Conservation (phyloP, 2,797 vertebrate species). For the Astyanax mexicanus region DNA sequence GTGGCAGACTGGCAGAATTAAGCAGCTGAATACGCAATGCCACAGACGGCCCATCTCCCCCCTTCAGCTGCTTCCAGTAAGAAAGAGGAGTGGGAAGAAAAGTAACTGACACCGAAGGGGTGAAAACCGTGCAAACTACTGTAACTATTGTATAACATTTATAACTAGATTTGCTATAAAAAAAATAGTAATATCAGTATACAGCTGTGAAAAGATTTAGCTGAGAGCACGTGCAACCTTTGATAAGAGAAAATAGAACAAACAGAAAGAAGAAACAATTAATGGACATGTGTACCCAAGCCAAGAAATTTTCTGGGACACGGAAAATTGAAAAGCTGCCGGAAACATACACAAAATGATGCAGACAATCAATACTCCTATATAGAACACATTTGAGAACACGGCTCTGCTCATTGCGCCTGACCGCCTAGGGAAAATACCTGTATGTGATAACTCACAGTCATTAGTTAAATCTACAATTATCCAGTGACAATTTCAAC, state of each 20-base stretch:
- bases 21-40: constrained; percentile 79
- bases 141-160: constrained; percentile 20
- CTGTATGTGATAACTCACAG: neutral
- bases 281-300: constrained; percentile 11
- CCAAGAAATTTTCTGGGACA: constrained; percentile 8
- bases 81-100: constrained; percentile 70
- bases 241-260: too few species aligned
- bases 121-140: constrained; percentile 6
- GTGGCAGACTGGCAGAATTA: constrained; percentile 71
- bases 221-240: neutral
- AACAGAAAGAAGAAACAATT: neutral
- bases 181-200: too few species aligned
- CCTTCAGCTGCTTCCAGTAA: constrained; percentile 76
- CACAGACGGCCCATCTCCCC: constrained; percentile 74
- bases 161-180: too few species aligned
- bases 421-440: neutral
- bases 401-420: neutral
- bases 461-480: neutral
- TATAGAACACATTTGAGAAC: constrained; percentile 22
- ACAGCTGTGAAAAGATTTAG: neutral
- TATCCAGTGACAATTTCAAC: neutral
- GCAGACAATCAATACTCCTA: constrained; percentile 16
- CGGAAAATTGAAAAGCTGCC: constrained; percentile 10
- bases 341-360: constrained; percentile 14
- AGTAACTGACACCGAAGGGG: constrained; percentile 60